phyloP scores from a whole-genome alignment of 2,888 invertebrate species.

The Byasa hedistus region DNA sequence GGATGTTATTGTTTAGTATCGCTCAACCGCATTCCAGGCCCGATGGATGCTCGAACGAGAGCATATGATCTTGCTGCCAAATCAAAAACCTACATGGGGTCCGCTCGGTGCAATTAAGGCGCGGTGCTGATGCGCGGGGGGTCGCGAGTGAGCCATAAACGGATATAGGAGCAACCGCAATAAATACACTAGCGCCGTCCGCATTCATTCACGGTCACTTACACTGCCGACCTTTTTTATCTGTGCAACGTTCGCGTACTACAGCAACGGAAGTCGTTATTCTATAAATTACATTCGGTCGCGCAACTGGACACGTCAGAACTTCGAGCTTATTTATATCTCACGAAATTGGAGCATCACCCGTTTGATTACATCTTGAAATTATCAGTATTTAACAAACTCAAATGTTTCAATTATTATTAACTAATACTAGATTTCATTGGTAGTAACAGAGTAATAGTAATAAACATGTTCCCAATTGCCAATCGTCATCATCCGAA shows the following conservation, averaged over 20 bases:
- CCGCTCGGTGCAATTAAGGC: constrained; percentile 3
- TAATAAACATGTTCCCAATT: too few species aligned
- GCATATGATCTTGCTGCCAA: neutral
- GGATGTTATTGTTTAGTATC: neutral
- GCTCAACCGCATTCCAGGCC: neutral
- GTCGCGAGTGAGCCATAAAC: constrained; percentile 28
- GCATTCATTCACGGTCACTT: constrained; percentile 30
- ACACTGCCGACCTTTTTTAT: constrained; percentile 21
- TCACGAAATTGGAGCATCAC: neutral
- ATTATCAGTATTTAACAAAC: too few species aligned
- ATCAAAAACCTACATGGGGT: constrained; percentile 7
- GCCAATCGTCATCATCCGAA: too few species aligned
- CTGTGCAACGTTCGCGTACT: constrained; percentile 1
- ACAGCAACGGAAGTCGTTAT: constrained; percentile 8
- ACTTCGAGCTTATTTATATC: neutral
- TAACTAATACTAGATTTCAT: too few species aligned
- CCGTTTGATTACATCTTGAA: neutral
- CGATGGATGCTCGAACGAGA: neutral
- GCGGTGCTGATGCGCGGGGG: constrained; percentile 25
- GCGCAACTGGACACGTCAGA: neutral
- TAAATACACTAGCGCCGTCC: constrained; percentile 30
- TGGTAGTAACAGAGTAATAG: too few species aligned
- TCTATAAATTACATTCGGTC: constrained; percentile 6
- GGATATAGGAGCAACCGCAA: constrained; percentile 30
- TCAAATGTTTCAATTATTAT: too few species aligned